These are phyloP conservation scores for Mus spretus DNA, from an alignment of 2,797 vertebrate genomes.

Conservation along the genomic window DNA sequence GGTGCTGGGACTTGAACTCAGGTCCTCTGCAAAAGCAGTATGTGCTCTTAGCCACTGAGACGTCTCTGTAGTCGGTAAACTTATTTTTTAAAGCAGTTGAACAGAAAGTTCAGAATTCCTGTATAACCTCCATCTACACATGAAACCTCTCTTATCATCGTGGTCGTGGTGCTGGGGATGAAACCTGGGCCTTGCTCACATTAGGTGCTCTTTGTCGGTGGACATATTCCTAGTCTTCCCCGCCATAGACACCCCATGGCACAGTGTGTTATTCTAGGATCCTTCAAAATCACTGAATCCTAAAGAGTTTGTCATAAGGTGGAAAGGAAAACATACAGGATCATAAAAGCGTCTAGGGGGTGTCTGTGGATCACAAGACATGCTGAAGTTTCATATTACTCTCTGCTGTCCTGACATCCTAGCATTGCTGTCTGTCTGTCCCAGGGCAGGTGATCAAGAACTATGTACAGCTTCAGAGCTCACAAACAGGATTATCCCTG, in stretches of 20 bases:
- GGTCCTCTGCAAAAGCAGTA: background rate
- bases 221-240: background rate
- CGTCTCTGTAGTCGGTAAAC: background rate
- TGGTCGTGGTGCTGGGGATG: background rate
- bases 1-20: background rate
- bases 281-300: background rate
- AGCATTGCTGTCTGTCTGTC: background rate
- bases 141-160: background rate
- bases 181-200: background rate
- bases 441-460: background rate
- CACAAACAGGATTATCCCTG: background rate
- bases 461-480: background rate
- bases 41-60: background rate
- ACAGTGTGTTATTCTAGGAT: background rate
- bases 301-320: conserved; percentile 1
- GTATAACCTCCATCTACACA: background rate
- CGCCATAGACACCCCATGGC: no score
- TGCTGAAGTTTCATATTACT: background rate
- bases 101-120: background rate
- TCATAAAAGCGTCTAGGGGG: background rate
- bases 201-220: background rate
- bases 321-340: background rate
- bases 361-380: background rate
- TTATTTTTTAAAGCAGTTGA: background rate
- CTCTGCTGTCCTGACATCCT: background rate